Percentiles rank a stretch among this genome's conserved stretches.
phyloP scores from a whole-genome alignment of 1,140 invertebrate species.

The Drosophila biarmipes region DNA sequence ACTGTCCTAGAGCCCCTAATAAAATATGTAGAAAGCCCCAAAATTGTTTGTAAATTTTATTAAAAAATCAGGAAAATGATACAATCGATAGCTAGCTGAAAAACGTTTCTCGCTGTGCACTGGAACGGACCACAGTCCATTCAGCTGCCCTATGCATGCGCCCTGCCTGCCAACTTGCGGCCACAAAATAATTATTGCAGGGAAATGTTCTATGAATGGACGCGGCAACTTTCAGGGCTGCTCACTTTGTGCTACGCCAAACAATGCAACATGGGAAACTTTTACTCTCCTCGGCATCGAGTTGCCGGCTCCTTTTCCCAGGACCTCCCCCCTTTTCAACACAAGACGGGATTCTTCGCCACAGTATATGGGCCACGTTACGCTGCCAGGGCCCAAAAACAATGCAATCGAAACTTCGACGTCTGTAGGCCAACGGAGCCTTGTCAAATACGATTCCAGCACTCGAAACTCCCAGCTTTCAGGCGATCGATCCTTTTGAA shows the following conservation, averaged over 20 bases:
- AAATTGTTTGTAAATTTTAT: too few species aligned
- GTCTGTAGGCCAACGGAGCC: constrained; percentile 10
- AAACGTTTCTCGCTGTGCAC: not conserved
- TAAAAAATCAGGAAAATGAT: too few species aligned
- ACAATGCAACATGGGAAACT: constrained; percentile 52
- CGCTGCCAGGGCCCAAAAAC: constrained; percentile 21
- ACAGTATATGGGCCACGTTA: not conserved
- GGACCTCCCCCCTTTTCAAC: not conserved
- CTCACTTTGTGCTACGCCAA: constrained; percentile 50
- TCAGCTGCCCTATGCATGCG: constrained; percentile 43
- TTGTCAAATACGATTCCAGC: constrained; percentile 28
- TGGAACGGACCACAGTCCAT: constrained; percentile 24
- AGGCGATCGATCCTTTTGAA: constrained; percentile 13
- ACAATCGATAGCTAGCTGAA: too few species aligned
- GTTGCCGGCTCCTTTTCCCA: constrained; percentile 1
- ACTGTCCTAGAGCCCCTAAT: too few species aligned
- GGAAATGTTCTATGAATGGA: constrained; percentile 62
- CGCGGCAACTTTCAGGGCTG: constrained; percentile 51
- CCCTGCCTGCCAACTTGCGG: constrained; percentile 43
- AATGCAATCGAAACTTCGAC: constrained; percentile 46
- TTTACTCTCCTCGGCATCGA: constrained; percentile 25
- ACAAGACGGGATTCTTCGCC: constrained; percentile 10
- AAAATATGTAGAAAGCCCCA: too few species aligned
- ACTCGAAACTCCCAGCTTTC: constrained; percentile 11
- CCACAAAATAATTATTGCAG: constrained; percentile 64